A percentile compares a stretch with the other conserved stretches of the same genome.
These are phyloP conservation scores for Plagiodera versicolora DNA, from an alignment of 2,888 invertebrate species.

Conservation along the genomic window DNA sequence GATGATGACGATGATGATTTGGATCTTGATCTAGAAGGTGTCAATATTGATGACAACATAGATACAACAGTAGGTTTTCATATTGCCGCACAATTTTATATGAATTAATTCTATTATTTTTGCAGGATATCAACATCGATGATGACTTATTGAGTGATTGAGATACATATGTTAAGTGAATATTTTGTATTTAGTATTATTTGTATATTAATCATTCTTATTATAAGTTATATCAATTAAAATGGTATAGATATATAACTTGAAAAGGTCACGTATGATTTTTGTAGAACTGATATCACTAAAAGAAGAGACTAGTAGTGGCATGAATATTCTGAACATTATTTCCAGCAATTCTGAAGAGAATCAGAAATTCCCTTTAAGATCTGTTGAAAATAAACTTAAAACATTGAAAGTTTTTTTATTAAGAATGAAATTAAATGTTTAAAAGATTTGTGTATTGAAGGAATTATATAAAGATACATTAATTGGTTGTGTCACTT, in stretches of 20 bases:
- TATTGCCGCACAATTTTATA: not conserved
- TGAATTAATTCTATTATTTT: slow-evolving; percentile 35
- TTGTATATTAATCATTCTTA: slow-evolving; percentile 28
- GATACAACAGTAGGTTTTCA: slow-evolving; percentile 68
- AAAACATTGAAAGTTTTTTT: not conserved
- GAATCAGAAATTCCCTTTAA: no score
- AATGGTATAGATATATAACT: no score
- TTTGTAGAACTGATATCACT: no score
- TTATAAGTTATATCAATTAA: slow-evolving; percentile 15
- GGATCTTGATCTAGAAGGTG: slow-evolving; percentile 81
- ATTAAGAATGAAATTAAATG: not conserved
- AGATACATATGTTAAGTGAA: slow-evolving; percentile 16
- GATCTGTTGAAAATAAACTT: not conserved
- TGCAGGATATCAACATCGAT: slow-evolving; percentile 73
- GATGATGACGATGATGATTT: slow-evolving; percentile 64
- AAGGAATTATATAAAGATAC: slow-evolving; percentile 26
- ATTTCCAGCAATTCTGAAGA: no score
- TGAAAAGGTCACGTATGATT: no score
- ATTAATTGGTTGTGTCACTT: slow-evolving; percentile 15
- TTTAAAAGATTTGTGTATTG: slow-evolving; percentile 12
- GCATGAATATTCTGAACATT: no score
- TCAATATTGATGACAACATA: slow-evolving; percentile 77
- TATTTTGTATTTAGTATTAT: slow-evolving; percentile 27
- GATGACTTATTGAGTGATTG: slow-evolving; percentile 70
- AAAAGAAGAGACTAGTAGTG: no score